Conservation (phyloP, 2,113 vertebrate species). For the Lucifuga dentata region DNA sequence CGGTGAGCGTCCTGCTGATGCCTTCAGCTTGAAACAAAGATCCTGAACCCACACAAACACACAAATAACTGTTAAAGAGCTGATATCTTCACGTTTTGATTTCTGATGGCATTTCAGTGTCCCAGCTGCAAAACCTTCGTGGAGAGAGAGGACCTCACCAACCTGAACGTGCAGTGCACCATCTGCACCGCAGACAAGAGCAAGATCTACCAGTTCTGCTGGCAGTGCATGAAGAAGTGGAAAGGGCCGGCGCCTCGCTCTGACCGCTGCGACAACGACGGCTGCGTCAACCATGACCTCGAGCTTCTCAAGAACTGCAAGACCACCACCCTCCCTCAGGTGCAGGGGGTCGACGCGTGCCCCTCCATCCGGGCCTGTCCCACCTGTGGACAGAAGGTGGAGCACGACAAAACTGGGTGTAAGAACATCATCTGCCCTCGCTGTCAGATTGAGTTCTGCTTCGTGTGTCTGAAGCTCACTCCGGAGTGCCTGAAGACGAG, state of each 20-base stretch:
- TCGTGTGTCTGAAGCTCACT: constrained; percentile 80
- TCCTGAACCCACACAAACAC: too few species aligned
- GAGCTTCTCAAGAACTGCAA: constrained; percentile 67
- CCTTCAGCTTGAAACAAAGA: not conserved
- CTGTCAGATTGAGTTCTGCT: constrained; percentile 82
- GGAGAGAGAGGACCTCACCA: constrained; percentile 68
- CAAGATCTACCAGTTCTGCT: constrained; percentile 65
- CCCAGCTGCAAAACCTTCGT: constrained; percentile 73
- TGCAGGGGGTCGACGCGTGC: constrained; percentile 22
- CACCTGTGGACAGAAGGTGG: constrained; percentile 76
- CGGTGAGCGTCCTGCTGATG: constrained; percentile 61
- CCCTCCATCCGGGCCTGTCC: constrained; percentile 81
- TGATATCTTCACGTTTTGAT: not conserved
- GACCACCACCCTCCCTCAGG: constrained; percentile 13
- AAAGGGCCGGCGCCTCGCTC: constrained; percentile 71
- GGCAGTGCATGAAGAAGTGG: constrained; percentile 81
- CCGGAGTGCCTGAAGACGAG: constrained; percentile 58
- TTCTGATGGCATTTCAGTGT: constrained; percentile 65
- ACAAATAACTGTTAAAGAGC: not conserved
- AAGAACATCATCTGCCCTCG: constrained; percentile 82
- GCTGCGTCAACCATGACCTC: constrained; percentile 68
- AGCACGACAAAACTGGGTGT: constrained; percentile 79
- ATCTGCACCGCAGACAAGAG: constrained; percentile 60
- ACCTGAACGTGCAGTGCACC: constrained; percentile 73
- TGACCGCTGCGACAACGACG: constrained; percentile 72